phyloP scores from a whole-genome alignment of 2,113 vertebrate genomes.

The Gymnogyps californianus region DNA sequence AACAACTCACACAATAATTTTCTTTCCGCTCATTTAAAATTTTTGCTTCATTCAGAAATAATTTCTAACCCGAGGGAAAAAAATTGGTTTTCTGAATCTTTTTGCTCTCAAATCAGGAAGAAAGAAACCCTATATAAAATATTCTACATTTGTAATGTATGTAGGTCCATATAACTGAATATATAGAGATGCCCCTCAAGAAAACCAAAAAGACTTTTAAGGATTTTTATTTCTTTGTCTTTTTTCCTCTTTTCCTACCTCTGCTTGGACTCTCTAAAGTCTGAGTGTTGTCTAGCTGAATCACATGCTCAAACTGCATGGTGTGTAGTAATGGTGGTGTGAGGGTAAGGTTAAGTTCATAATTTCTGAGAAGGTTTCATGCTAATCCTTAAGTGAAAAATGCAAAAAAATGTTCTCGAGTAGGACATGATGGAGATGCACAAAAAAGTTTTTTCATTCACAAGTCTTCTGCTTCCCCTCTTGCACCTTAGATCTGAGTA shows the following conservation, averaged over 20 bases:
- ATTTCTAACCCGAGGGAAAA: neutral
- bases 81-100: rapidly evolving
- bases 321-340: neutral
- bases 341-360: neutral
- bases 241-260: neutral
- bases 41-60: neutral
- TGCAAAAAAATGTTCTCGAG: neutral
- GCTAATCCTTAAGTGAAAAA: neutral
- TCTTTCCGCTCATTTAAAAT: neutral
- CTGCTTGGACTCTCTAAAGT: neutral
- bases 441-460: neutral
- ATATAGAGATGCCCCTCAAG: neutral
- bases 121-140: rapidly evolving
- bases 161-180: neutral
- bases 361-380: neutral
- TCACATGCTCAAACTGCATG: neutral
- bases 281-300: neutral
- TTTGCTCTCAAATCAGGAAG: neutral
- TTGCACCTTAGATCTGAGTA: neutral
- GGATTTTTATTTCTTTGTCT: neutral
- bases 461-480: neutral
- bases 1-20: neutral
- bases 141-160: neutral
- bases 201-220: neutral
- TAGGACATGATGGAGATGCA: neutral